Percentiles rank a stretch among this genome's conserved stretches.
Evolutionary conservation across 2,113 vertebrate species (phyloP).

Genomic region (Vidua macroura): DNA sequence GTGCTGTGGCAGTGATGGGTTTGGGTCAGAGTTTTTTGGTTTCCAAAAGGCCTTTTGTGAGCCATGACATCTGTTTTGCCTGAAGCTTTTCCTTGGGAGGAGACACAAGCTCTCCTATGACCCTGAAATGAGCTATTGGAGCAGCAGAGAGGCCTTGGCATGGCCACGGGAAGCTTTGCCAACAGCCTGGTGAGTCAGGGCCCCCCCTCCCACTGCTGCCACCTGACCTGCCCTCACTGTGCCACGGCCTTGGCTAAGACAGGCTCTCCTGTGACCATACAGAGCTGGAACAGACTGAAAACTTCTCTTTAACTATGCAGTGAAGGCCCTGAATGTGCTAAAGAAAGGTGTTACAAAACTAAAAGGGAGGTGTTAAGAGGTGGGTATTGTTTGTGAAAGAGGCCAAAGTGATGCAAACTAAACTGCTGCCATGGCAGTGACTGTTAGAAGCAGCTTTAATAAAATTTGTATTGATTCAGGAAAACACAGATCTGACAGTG

Average conservation of each 20-base stretch:
- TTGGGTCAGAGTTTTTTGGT: neutral
- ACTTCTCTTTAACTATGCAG: neutral
- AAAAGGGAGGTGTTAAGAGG: neutral
- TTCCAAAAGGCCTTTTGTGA: neutral
- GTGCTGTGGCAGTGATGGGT: too few species aligned
- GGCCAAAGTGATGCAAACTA: neutral
- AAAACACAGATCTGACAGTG: conserved; percentile 1
- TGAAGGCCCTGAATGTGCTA: neutral
- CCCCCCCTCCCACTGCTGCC: neutral
- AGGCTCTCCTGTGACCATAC: neutral
- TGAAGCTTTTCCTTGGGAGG: neutral
- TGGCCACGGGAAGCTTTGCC: neutral
- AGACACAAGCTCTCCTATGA: neutral
- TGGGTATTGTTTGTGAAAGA: neutral
- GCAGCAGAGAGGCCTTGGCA: neutral
- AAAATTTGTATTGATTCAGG: conserved; percentile 61
- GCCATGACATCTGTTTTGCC: rapidly evolving
- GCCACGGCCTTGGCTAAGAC: neutral
- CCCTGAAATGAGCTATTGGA: rapidly evolving
- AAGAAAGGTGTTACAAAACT: neutral
- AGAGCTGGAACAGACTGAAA: neutral
- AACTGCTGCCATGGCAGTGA: neutral
- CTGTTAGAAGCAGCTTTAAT: conserved; percentile 75
- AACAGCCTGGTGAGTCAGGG: neutral
- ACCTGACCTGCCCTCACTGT: neutral